Evolutionary conservation across 2,113 vertebrate genomes (phyloP).

Genomic region (Muscicapa adusta): DNA sequence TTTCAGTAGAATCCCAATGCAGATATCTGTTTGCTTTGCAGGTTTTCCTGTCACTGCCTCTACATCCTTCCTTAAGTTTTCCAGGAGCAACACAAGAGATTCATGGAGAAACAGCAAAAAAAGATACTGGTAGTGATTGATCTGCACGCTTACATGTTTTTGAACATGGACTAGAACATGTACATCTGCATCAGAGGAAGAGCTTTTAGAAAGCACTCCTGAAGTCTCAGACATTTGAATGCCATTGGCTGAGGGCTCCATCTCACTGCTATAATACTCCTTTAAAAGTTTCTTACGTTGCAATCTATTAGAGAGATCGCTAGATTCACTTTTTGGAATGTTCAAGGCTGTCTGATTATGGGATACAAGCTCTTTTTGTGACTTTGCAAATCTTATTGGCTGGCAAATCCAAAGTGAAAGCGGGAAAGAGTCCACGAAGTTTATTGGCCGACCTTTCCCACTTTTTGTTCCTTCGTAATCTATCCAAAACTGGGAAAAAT

Average conservation of each 20-base stretch:
- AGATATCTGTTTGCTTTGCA: constrained; percentile 73
- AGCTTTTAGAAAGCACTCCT: constrained; percentile 45
- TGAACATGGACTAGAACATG: constrained; percentile 87
- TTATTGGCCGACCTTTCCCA: constrained; percentile 86
- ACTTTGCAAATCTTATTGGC: constrained; percentile 80
- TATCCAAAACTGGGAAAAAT: constrained; percentile 97
- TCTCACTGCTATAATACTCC: constrained; percentile 87
- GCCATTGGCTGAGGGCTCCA: constrained; percentile 66
- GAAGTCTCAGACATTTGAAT: constrained; percentile 74
- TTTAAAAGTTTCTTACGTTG: constrained; percentile 89
- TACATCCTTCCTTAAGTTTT: constrained; percentile 87
- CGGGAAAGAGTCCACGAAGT: constrained; percentile 93
- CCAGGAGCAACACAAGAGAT: constrained; percentile 85
- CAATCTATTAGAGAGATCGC: constrained; percentile 79
- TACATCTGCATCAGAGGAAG: constrained; percentile 78
- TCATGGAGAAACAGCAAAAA: constrained; percentile 90
- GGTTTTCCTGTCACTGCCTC: constrained; percentile 82
- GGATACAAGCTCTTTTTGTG: constrained; percentile 74
- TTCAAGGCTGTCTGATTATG: constrained; percentile 45
- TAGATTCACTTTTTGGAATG: constrained; percentile 81
- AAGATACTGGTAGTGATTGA: constrained; percentile 93
- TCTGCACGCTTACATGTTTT: constrained; percentile 89
- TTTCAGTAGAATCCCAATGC: constrained; percentile 87
- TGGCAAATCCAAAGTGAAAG: constrained; percentile 93
- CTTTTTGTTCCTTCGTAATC: constrained; percentile 90